A percentile compares a stretch with the other conserved stretches of the same genome.
These are phyloP conservation scores for Hemiprocne comata DNA, from an alignment of 2,113 vertebrate genomes.

Conservation along the genomic window DNA sequence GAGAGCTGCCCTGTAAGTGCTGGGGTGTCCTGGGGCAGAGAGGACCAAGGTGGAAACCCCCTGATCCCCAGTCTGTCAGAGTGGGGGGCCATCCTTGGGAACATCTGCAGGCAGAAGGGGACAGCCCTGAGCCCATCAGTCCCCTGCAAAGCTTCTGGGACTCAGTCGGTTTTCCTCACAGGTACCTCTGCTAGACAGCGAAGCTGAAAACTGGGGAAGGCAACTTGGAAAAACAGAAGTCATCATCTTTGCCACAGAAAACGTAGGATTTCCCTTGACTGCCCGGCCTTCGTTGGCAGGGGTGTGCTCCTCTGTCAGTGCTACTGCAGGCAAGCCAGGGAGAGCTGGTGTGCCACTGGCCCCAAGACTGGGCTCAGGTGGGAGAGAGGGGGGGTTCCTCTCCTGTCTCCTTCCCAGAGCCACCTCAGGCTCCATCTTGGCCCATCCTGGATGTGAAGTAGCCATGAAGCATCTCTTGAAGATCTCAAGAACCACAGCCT, in stretches of 20 bases:
- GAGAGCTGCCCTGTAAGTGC: background rate
- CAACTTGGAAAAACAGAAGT: background rate
- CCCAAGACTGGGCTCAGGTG: fast-evolving
- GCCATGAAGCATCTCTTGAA: background rate
- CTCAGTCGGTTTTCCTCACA: fast-evolving
- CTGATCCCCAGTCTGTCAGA: background rate
- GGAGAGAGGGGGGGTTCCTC: background rate
- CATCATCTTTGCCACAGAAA: background rate
- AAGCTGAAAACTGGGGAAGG: background rate
- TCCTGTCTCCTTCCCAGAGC: background rate
- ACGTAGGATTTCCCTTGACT: background rate
- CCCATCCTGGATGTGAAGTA: background rate
- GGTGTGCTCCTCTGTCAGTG: background rate
- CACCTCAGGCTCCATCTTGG: background rate
- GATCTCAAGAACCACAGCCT: background rate
- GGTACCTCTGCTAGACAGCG: background rate
- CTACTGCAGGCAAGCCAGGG: background rate
- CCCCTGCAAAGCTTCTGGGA: fast-evolving
- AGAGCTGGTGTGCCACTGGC: background rate
- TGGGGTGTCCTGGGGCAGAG: background rate
- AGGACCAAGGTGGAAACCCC: background rate
- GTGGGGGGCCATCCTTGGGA: background rate
- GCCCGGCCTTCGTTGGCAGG: fast-evolving
- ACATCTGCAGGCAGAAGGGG: background rate
- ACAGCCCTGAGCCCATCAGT: background rate